phyloP scores from a whole-genome alignment of 2,888 invertebrate species.

The Mylabris sibirica region DNA sequence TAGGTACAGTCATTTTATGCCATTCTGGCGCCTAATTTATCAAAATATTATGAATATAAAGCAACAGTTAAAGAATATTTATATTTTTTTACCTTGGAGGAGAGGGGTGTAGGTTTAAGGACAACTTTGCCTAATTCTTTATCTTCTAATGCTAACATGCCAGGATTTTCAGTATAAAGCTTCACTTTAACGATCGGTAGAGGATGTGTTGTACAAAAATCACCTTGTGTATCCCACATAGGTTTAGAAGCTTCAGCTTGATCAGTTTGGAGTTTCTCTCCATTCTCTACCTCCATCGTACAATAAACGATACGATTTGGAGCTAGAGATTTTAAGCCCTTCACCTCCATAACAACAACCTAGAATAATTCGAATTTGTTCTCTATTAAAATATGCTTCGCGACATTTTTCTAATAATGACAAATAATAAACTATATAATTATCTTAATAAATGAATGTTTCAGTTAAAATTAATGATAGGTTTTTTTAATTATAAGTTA shows the following conservation, averaged over 20 bases:
- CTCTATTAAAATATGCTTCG: not conserved
- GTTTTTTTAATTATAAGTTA: conserved; percentile 57
- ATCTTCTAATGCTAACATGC: conserved; percentile 97
- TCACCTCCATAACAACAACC: conserved; percentile 99
- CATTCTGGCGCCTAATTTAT: conserved; percentile 85
- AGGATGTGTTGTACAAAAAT: conserved; percentile 97
- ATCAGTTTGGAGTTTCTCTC: conserved; percentile 98
- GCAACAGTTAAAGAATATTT: not conserved
- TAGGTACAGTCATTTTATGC: conserved; percentile 97
- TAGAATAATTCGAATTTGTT: conserved; percentile 59
- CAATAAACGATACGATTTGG: conserved; percentile 99
- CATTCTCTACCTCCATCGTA: conserved; percentile 99
- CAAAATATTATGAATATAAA: not conserved
- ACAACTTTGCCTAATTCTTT: conserved; percentile 96
- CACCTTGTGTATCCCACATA: conserved; percentile 99
- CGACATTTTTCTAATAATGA: not conserved
- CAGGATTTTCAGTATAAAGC: conserved; percentile 96
- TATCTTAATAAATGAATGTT: no score
- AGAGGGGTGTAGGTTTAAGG: conserved; percentile 84
- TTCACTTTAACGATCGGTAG: conserved; percentile 98
- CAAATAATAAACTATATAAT: not conserved
- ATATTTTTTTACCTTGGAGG: conserved; percentile 77
- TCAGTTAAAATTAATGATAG: not conserved
- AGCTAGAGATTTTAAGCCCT: conserved; percentile 94
- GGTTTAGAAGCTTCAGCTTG: conserved; percentile 99